These are phyloP conservation scores for Chaetura pelagica DNA, from an alignment of 2,113 vertebrate species.

Conservation along the genomic window DNA sequence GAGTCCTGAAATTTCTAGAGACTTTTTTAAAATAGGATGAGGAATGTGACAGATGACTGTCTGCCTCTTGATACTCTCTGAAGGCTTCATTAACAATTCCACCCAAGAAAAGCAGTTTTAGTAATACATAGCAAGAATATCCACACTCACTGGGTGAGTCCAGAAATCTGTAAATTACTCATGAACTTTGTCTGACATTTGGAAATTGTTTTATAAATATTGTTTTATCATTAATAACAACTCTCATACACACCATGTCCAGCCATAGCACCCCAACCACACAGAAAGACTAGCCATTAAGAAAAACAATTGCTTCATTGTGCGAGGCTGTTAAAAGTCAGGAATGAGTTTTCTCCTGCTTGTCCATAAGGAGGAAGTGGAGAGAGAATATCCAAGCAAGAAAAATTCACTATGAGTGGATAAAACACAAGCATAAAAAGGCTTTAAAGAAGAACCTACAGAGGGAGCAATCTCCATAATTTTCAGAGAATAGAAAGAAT, in stretches of 20 bases:
- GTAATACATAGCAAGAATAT: not conserved
- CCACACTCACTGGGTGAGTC: not conserved
- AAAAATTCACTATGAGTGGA: not conserved
- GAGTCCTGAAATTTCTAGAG: not conserved
- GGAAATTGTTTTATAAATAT: not conserved
- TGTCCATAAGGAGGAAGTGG: not conserved
- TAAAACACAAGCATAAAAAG: not conserved
- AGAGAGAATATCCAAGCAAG: not conserved
- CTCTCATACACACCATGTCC: not conserved
- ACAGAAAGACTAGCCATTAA: not conserved
- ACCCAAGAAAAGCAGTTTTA: not conserved
- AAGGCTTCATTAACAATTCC: not conserved
- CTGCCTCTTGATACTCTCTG: not conserved
- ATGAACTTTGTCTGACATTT: not conserved
- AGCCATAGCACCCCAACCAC: not conserved
- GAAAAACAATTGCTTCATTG: not conserved
- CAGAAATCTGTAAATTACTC: not conserved
- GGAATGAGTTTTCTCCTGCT: not conserved
- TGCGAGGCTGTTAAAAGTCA: not conserved
- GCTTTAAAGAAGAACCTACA: not conserved
- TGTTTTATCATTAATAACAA: not conserved
- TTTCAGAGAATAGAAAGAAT: not conserved
- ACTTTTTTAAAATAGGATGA: not conserved
- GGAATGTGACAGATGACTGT: not conserved
- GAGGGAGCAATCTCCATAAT: not conserved